Percentiles rank a stretch among this genome's conserved stretches.
Conservation (phyloP, 2,113 vertebrate species). For the Oncorhynchus clarkii region DNA sequence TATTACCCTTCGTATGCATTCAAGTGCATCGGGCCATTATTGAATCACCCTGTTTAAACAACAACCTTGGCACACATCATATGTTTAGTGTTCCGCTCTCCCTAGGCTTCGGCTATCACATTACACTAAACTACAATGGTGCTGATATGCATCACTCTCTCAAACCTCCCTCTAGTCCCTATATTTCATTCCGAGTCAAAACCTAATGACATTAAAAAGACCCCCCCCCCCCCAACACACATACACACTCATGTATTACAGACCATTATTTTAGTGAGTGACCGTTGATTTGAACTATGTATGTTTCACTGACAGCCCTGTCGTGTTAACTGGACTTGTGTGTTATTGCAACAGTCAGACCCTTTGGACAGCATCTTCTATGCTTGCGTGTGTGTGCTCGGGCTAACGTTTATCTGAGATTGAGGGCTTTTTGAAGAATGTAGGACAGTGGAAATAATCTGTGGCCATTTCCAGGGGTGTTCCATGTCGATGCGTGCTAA, state of each 20-base stretch:
- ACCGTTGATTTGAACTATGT: neutral
- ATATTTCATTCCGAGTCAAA: constrained; percentile 42
- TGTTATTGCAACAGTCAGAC: neutral
- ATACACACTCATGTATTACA: neutral
- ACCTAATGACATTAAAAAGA: constrained; percentile 32
- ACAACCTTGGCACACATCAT: constrained; percentile 2
- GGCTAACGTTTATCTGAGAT: constrained; percentile 5
- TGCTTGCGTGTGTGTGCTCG: constrained; percentile 13
- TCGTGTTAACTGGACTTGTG: neutral
- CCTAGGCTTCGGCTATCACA: constrained; percentile 25
- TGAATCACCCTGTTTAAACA: constrained; percentile 28
- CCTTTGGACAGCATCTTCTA: neutral
- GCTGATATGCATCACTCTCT: constrained; percentile 9
- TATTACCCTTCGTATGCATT: constrained; percentile 19
- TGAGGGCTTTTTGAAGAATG: constrained; percentile 29
- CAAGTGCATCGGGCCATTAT: constrained; percentile 14
- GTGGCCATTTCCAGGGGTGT: constrained; percentile 43
- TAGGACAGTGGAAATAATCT: constrained; percentile 40
- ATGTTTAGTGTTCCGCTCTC: neutral
- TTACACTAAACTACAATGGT: constrained; percentile 44
- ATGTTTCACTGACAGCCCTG: neutral
- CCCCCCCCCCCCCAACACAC: constrained; percentile 47
- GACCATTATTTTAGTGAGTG: neutral
- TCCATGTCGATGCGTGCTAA: constrained; percentile 50
- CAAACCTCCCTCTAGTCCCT: constrained; percentile 17